phyloP scores from a whole-genome alignment of 2,797 vertebrate species.

The Cuniculus paca region DNA sequence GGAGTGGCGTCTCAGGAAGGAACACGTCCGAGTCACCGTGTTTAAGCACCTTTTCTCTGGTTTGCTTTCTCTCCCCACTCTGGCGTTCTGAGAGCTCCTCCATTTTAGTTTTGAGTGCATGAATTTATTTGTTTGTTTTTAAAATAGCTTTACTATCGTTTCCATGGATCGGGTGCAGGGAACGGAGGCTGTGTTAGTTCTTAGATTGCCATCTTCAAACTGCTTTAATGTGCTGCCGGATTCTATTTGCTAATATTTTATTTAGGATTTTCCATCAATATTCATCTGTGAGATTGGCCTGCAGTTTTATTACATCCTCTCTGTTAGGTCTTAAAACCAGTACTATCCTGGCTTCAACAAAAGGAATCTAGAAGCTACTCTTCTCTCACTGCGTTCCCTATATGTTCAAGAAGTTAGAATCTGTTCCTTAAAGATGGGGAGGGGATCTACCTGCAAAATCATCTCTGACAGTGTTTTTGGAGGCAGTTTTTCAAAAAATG shows the following conservation, averaged over 20 bases:
- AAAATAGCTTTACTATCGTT: conserved; percentile 61
- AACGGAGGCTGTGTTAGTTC: rapidly evolving
- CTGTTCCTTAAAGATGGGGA: neutral
- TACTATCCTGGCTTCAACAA: neutral
- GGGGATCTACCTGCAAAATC: rapidly evolving
- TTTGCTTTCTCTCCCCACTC: neutral
- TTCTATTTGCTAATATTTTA: conserved; percentile 84
- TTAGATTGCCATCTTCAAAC: conserved; percentile 13
- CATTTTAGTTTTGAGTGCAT: neutral
- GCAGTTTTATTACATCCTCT: conserved; percentile 56
- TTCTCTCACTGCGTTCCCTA: neutral
- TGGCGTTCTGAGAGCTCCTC: neutral
- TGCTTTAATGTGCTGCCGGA: neutral
- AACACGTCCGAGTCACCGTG: neutral
- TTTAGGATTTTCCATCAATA: conserved; percentile 82
- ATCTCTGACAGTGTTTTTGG: neutral
- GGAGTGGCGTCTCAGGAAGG: neutral
- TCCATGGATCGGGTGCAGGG: neutral
- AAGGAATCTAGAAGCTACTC: neutral
- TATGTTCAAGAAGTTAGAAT: neutral
- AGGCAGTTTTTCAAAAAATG: neutral
- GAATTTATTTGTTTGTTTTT: conserved; percentile 68
- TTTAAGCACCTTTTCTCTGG: neutral
- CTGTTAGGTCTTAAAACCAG: conserved; percentile 36
- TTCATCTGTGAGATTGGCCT: conserved; percentile 63